phyloP scores from a whole-genome alignment of 2,888 invertebrate genomes.

The Conops quadrifasciatus region DNA sequence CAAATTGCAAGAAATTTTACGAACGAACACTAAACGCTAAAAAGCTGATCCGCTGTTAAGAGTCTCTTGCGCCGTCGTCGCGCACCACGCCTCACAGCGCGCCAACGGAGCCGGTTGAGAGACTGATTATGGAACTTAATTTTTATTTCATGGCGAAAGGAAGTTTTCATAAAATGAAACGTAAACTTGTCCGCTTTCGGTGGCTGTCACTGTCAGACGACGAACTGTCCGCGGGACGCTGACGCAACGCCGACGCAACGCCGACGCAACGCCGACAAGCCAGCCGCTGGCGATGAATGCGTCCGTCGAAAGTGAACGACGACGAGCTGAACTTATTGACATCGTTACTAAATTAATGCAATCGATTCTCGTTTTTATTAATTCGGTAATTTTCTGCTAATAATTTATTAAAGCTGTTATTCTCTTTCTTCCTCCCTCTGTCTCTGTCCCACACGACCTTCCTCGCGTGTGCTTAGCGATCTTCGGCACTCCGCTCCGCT shows the following conservation, averaged over 20 bases:
- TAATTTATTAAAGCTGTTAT: conserved; percentile 26
- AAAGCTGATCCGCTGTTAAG: conserved; percentile 43
- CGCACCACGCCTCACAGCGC: background rate
- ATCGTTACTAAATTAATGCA: conserved; percentile 56
- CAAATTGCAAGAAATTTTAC: no score
- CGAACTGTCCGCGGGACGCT: background rate
- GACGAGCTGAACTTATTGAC: conserved; percentile 49
- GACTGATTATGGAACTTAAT: conserved; percentile 44
- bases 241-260: background rate
- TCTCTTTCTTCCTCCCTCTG: background rate
- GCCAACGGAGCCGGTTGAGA: no score
- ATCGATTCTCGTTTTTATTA: conserved; percentile 51
- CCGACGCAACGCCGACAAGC: conserved; percentile 9
- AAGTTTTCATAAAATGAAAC: conserved; percentile 46
- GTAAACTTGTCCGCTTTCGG: conserved; percentile 38
- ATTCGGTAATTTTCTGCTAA: conserved; percentile 35
- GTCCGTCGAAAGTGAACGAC: background rate
- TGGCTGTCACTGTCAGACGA: conserved; percentile 12
- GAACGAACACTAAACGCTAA: no score
- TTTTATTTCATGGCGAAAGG: conserved; percentile 45
- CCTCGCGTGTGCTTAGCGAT: no score
- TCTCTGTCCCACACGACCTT: no score
- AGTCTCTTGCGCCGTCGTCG: conserved; percentile 32
- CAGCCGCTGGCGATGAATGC: no score
- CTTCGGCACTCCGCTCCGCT: background rate